Percentiles rank a stretch among this genome's conserved stretches.
phyloP scores from a whole-genome alignment of 64 coral and sea anemone genomes.

The Stichodactyla helianthus region DNA sequence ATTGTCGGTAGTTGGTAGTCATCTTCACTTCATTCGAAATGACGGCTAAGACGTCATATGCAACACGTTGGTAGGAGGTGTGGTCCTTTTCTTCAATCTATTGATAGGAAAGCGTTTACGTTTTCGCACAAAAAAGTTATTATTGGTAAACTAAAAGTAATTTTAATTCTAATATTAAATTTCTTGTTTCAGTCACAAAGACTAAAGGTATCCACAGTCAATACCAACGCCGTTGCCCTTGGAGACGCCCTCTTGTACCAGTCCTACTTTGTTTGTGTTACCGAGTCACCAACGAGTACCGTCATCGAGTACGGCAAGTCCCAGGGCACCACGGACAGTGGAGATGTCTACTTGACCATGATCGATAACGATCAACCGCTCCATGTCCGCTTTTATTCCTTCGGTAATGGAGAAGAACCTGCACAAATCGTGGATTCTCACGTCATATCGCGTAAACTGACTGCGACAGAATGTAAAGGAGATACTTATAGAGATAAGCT shows the following conservation, averaged over 20 bases:
- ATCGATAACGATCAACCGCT: conserved; percentile 12
- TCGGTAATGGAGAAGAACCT: conserved; percentile 23
- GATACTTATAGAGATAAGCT: conserved; percentile 1
- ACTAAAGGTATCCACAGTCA: conserved; percentile 10
- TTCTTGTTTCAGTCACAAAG: neutral
- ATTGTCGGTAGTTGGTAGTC: too few species aligned
- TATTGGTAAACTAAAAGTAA: too few species aligned
- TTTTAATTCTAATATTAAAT: too few species aligned
- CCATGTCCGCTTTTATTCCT: neutral
- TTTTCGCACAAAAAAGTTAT: too few species aligned
- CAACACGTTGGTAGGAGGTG: too few species aligned
- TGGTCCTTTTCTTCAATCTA: too few species aligned
- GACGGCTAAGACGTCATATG: too few species aligned
- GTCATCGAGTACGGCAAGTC: conserved; percentile 50
- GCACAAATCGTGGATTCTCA: conserved; percentile 5
- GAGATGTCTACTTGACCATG: conserved; percentile 34
- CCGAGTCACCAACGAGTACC: conserved; percentile 3
- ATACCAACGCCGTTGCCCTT: conserved; percentile 11
- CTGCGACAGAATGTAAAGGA: conserved; percentile 22
- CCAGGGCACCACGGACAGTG: conserved; percentile 17
- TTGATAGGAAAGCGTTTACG: too few species aligned
- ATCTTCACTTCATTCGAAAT: too few species aligned
- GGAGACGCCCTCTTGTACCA: conserved; percentile 29
- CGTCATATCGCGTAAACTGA: conserved; percentile 7
- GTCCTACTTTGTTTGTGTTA: conserved; percentile 53